Evolutionary conservation across 2,113 vertebrate genomes (phyloP), one percentile per base, ranked within the genome.

Genomic region (Aspidoscelis tigris): DNA sequence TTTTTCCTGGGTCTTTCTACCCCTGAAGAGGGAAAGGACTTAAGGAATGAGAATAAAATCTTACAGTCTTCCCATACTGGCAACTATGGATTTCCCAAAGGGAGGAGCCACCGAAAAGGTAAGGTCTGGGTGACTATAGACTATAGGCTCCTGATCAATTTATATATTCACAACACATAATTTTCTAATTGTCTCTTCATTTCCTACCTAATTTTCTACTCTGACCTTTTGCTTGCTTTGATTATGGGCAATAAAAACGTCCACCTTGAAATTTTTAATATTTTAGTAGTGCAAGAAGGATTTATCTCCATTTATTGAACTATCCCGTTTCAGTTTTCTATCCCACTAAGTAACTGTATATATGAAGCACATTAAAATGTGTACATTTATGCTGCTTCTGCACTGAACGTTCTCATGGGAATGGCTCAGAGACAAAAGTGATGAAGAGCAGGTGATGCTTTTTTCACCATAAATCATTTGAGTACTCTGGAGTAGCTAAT

Each of bases 81-180:
- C 90, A 95, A 90, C 93, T 93, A 92, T 33, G 91, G 93, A 24
- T 72, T 93, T 22, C 85, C 89, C 86, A 97, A 96, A 89, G 93
- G 93, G 10, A 95, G 95, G 33, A 92, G 91, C 82, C 84, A 95
- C 44, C 93, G 94, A 88, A 97, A 96, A 98, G 97, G 98, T 99
- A 94, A 55, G 24, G 0, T 4, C 18, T 61, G 58, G 18, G 58
- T 61, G 11, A 61, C 58, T 61, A 18, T 61, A 61, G 58, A 61
- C 14, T 16, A 61, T 61, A 18, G 58, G 18, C 58, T 61, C 10
- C 58, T 61, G 58, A 61, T 61, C 58, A 61, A 61, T 61, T 2
- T 61, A 14, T 61, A 16, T 18, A 61, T 61, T 16, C 18, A 61
- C 58, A 61, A 61, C 4, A 4, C 58, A 61, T 55, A 12, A 55